Conservation (phyloP, 2,113 vertebrate genomes). For the Parus major region DNA sequence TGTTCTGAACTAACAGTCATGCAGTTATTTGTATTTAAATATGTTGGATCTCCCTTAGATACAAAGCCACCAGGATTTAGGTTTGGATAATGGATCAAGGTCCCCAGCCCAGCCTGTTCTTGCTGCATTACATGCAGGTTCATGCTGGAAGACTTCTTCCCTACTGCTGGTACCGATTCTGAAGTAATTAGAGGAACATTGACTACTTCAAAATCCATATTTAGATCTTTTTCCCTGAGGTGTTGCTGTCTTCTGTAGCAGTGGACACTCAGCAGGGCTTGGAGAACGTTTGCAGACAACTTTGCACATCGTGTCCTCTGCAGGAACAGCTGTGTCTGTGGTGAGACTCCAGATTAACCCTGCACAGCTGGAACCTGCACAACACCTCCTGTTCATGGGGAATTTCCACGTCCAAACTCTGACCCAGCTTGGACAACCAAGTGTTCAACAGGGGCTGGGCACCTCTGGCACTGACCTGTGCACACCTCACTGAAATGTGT, state of each 20-base stretch:
- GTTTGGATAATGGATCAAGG: not conserved
- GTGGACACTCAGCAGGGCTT: not conserved
- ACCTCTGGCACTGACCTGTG: not conserved
- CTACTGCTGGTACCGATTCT: not conserved
- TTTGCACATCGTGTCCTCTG: not conserved
- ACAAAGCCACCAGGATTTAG: not conserved
- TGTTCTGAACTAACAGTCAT: not conserved
- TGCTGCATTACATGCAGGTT: not conserved
- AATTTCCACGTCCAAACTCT: not conserved
- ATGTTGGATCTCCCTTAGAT: not conserved
- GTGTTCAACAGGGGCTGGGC: not conserved
- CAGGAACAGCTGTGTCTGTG: rapidly evolving
- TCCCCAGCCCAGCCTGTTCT: not conserved
- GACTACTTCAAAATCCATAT: not conserved
- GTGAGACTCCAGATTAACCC: not conserved
- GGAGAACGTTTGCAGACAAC: not conserved
- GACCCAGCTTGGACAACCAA: not conserved
- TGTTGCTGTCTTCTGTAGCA: not conserved
- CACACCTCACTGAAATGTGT: not conserved
- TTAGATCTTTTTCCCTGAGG: not conserved
- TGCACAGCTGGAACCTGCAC: not conserved
- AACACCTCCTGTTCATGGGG: not conserved
- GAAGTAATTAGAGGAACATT: not conserved
- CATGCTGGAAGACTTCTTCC: not conserved
- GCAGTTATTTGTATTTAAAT: not conserved